Conservation (phyloP, 2,888 invertebrate species). For the Galerucella calmariensis region DNA sequence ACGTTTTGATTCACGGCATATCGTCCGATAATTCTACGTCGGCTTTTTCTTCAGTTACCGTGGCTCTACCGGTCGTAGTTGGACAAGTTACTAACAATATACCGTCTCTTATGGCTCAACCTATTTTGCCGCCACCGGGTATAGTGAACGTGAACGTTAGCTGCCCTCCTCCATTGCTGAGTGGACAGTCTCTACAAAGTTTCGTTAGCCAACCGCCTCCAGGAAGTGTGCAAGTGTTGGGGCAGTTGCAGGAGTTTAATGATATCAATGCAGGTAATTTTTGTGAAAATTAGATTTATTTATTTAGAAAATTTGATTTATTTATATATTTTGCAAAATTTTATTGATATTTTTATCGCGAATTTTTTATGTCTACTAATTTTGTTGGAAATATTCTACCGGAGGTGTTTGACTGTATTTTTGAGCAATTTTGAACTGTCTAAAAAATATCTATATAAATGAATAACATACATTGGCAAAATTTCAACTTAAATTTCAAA, state of each 20-base stretch:
- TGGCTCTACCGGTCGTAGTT: constrained; percentile 51
- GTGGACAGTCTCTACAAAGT: constrained; percentile 54
- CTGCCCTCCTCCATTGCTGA: constrained; percentile 46
- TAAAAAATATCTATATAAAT: too few relatives aligned
- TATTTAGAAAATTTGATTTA: neutral
- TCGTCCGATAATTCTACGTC: constrained; percentile 46
- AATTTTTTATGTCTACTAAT: neutral
- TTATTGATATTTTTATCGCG: neutral
- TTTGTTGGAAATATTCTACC: neutral
- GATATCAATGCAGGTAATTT: constrained; percentile 61
- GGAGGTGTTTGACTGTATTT: neutral
- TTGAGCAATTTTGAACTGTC: neutral
- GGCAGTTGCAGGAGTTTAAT: constrained; percentile 47
- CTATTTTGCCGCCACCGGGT: constrained; percentile 62
- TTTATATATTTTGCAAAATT: neutral
- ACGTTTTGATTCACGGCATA: constrained; percentile 54
- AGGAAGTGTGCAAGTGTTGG: constrained; percentile 53
- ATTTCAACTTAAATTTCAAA: too few relatives aligned
- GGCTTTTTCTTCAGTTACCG: constrained; percentile 50
- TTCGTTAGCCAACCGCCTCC: constrained; percentile 61
- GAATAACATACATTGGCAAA: too few relatives aligned
- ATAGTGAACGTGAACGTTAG: constrained; percentile 52
- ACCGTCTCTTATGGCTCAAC: constrained; percentile 63
- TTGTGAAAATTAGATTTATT: neutral
- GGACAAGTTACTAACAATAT: constrained; percentile 54